Percentiles rank a stretch among this genome's conserved stretches.
Evolutionary conservation across 2,797 vertebrate species (phyloP).

Genomic region (Prunella strophiata): DNA sequence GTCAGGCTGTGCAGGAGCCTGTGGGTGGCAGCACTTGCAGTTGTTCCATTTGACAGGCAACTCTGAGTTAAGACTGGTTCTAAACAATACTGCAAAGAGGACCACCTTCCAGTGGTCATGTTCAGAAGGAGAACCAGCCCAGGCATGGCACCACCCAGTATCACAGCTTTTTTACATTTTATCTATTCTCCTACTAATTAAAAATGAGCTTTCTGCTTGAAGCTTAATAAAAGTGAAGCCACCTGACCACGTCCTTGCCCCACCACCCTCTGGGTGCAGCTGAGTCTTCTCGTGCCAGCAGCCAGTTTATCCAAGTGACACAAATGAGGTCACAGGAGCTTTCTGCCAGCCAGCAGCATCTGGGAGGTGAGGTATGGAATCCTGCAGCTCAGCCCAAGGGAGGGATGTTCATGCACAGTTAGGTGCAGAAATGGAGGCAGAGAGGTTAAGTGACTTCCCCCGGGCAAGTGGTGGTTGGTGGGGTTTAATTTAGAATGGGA

Average conservation of each 20-base stretch:
- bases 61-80: neutral
- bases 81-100: neutral
- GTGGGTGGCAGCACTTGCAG: neutral
- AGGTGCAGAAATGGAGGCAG: neutral
- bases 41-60: neutral
- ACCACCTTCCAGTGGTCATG: neutral
- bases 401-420: neutral
- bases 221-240: neutral
- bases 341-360: neutral
- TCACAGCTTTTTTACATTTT: neutral
- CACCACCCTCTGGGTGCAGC: neutral
- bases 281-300: neutral
- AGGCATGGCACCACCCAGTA: neutral
- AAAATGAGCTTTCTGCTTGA: neutral
- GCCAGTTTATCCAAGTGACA: conserved; percentile 13
- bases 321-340: neutral
- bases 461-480: rapidly evolving
- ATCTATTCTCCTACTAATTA: neutral
- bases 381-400: conserved; percentile 16
- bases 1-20: neutral
- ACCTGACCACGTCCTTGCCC: neutral
- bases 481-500: neutral
- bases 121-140: neutral
- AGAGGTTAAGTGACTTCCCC: conserved; percentile 44
- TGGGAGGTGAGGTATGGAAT: neutral